Conservation (phyloP, 2,888 invertebrate genomes). For the Octonoba sinensis region DNA sequence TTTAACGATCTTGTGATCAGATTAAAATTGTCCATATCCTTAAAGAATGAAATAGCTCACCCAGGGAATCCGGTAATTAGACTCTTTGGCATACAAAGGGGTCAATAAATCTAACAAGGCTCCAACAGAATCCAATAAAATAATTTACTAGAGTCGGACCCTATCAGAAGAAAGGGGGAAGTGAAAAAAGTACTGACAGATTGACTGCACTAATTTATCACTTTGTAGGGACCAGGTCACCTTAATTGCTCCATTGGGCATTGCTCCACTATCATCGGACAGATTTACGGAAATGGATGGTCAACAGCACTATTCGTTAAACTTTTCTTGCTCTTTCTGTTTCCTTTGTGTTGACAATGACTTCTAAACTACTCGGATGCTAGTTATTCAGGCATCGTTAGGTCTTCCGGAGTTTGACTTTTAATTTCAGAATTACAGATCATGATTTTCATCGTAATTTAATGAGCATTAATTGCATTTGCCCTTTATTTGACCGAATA, state of each 20-base stretch:
- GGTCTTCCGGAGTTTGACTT: too few species aligned
- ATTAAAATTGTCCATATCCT: too few species aligned
- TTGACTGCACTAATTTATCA: constrained; percentile 48
- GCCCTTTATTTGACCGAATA: too few species aligned
- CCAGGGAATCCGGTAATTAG: constrained; percentile 38
- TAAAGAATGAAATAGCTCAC: constrained; percentile 2
- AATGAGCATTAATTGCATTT: too few species aligned
- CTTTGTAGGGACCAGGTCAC: constrained; percentile 44
- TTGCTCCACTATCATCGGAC: constrained; percentile 25
- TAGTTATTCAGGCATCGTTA: constrained; percentile 7
- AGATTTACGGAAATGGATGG: constrained; percentile 36
- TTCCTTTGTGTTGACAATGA: background rate
- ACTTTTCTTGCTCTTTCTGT: background rate
- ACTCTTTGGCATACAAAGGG: constrained; percentile 19
- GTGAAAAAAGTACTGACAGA: constrained; percentile 12
- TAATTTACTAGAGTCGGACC: constrained; percentile 11
- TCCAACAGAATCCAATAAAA: background rate
- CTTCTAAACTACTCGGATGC: constrained; percentile 8
- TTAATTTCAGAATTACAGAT: too few species aligned
- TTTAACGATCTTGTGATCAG: too few species aligned
- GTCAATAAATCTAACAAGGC: constrained; percentile 21
- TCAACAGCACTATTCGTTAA: constrained; percentile 25
- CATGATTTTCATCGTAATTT: too few species aligned
- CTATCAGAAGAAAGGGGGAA: background rate
- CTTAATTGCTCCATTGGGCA: constrained; percentile 48